Percentiles rank a stretch among this genome's conserved stretches.
Conservation (phyloP, 1,140 invertebrate genomes). For the Pollicipes pollicipes region DNA sequence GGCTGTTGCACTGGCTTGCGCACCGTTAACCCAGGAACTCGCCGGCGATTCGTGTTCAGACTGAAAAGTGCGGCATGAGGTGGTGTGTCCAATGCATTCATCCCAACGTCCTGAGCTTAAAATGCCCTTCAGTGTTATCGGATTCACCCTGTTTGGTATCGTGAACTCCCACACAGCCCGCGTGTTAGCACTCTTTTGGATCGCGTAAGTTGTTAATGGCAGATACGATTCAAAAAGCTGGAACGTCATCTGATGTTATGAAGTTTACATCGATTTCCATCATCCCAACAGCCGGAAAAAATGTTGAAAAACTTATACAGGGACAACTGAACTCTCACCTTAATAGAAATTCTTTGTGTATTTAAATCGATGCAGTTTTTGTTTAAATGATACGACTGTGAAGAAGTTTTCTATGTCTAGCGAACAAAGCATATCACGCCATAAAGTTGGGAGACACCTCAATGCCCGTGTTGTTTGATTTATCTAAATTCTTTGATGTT, state of each 20-base stretch:
- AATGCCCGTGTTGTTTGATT: neutral
- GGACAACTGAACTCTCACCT: neutral
- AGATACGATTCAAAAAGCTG: neutral
- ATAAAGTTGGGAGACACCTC: neutral
- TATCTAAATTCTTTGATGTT: neutral
- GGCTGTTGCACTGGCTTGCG: neutral
- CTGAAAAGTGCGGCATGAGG: too few species aligned
- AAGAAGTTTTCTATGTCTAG: neutral
- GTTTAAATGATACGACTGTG: neutral
- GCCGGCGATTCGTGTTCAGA: neutral
- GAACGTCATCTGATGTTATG: neutral
- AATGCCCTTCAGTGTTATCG: too few species aligned
- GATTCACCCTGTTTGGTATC: too few species aligned
- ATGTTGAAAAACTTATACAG: neutral
- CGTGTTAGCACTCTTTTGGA: too few species aligned
- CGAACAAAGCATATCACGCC: neutral
- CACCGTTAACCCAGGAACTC: neutral
- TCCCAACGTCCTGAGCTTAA: too few species aligned
- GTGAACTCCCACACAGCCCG: too few species aligned
- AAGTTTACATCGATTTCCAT: neutral
- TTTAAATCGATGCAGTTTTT: neutral
- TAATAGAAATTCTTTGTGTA: neutral
- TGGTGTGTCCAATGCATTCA: too few species aligned
- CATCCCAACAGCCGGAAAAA: neutral
- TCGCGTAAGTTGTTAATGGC: too few species aligned